Evolutionary conservation across 2,797 vertebrate genomes (phyloP).

Genomic region (Philypnodon macrostomus): DNA sequence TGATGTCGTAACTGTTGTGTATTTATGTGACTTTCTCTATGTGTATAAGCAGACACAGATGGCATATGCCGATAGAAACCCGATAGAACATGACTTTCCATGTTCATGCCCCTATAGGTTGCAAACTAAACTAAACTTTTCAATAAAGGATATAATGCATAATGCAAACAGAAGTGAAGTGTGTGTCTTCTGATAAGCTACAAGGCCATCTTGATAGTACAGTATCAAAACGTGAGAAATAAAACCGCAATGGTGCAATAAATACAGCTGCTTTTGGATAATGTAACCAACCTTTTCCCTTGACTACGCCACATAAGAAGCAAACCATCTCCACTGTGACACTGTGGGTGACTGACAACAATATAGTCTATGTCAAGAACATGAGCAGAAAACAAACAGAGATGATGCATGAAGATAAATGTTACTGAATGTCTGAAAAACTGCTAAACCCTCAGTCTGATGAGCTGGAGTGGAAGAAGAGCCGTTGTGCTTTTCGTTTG

Average conservation of each 20-base stretch:
- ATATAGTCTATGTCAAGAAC: no score
- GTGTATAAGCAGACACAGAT: constrained; percentile 4
- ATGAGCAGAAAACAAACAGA: no score
- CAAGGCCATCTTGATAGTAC: constrained; percentile 15
- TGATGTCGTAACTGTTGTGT: constrained; percentile 28
- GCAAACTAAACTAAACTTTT: constrained; percentile 1
- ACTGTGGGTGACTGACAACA: no score
- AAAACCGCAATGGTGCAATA: background rate
- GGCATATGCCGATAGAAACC: constrained; percentile 6
- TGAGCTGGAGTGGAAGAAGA: no score
- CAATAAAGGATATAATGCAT: constrained; percentile 5
- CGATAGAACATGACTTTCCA: constrained; percentile 11
- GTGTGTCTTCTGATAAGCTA: constrained; percentile 12
- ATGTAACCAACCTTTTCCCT: background rate
- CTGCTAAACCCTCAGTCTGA: no score
- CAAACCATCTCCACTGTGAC: no score
- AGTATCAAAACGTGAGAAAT: constrained; percentile 6
- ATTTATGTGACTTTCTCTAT: constrained; percentile 11
- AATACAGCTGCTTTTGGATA: background rate
- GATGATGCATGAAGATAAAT: no score
- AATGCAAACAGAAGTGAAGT: constrained; percentile 6
- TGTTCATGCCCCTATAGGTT: constrained; percentile 7
- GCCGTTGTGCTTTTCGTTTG: no score
- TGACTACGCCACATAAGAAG: no score
- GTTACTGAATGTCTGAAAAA: no score